Base-by-base conservation (phyloP, 2,888 invertebrate species). In the Zonitis immaculata region DNA sequence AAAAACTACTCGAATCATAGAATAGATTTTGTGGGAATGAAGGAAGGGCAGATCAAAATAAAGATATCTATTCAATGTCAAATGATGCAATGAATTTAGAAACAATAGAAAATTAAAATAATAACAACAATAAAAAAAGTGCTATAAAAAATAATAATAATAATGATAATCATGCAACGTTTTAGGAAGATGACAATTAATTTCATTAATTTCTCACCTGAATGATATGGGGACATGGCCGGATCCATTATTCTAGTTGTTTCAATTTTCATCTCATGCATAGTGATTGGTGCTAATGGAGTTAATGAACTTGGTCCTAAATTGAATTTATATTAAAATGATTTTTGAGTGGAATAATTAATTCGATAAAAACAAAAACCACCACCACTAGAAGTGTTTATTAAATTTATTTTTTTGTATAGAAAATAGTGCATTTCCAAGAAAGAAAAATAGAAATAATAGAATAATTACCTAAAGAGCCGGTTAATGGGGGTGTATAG, bases 401-500 rank as follows among this genome's bases (percentile, higher is more conserved):
- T 32, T 22, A 4, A 22, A 35, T 12, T 45, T 44, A 46, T 30
- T 45, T 18, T 16, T 25, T 22, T 27, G 6, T 28, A 35, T 47
- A 46, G 9, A 18, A 42, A 27, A 11, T n/a, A 26, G 30, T 46
- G 26, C 26, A 16, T 2, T 2, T 26, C 14, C 3, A n/a, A 7
- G 6, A 1, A 1, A 11, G 0, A 39, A 12, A 39, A 16, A 1
- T 39, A n/a, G 3, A 6, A 32, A 1, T 8, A 11, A n/a, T 18
- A 30, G 1, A 30, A 42, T 42, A 26, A 80, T 80, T 73, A 85
- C 85, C 85, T 75, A 89, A 82, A 60, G 84, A 79, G 63, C 84
- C 80, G 64, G 85, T 84, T 68, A 87, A 80, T 39, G 91, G 87
- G 61, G 90, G 88, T 58, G 91, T 89, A 73, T 92, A 92, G 6